Percentiles rank a stretch among this genome's conserved stretches.
Evolutionary conservation across 2,888 invertebrate species (phyloP).

Genomic region (Tenthredo distinguenda): DNA sequence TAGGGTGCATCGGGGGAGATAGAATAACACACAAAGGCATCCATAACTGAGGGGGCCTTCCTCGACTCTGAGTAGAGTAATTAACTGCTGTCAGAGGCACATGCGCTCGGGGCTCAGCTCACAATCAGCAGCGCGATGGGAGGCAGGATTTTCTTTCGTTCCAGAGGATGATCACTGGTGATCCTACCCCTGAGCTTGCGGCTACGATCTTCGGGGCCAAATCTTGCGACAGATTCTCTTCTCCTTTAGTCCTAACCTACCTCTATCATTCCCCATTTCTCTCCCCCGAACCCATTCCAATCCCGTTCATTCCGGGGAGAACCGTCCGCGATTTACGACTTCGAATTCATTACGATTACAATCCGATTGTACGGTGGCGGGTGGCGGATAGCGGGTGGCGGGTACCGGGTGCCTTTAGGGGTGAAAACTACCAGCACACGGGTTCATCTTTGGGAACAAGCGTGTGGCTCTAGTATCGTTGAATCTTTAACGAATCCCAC

Average conservation of each 20-base stretch:
- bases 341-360: conserved; percentile 54
- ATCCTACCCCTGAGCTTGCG: background rate
- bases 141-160: conserved; percentile 31
- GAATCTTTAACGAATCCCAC: conserved; percentile 50
- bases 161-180: background rate
- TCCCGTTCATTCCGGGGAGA: conserved; percentile 10
- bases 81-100: conserved; percentile 70
- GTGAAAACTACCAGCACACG: conserved; percentile 13
- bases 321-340: conserved; percentile 43
- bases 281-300: background rate
- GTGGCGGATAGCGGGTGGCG: background rate
- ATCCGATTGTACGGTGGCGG: conserved; percentile 40
- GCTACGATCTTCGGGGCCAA: background rate
- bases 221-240: conserved; percentile 38
- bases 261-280: conserved; percentile 1
- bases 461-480: conserved; percentile 28
- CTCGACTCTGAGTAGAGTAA: conserved; percentile 61
- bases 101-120: conserved; percentile 54
- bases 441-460: conserved; percentile 36
- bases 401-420: conserved; percentile 9
- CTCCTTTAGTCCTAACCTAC: conserved; percentile 18
- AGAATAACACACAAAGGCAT: conserved; percentile 22
- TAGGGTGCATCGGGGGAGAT: background rate
- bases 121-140: background rate
- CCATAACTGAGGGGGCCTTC: background rate